Conservation (phyloP, 2,113 vertebrate genomes). For the Motacilla tschutschensis region DNA sequence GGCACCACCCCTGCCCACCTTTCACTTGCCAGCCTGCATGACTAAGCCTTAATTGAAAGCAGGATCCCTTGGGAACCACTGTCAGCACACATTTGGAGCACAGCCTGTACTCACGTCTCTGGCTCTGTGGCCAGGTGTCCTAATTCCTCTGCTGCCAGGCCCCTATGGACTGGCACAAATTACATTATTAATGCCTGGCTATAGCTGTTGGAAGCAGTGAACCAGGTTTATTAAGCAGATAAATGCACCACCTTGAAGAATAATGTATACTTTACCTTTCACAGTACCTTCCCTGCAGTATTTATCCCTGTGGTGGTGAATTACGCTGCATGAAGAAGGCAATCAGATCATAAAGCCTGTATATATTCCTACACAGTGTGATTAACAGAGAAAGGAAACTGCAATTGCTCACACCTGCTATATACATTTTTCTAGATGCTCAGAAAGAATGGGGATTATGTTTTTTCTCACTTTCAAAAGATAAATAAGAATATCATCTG, state of each 20-base stretch:
- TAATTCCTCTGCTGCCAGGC: background rate
- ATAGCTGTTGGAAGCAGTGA: background rate
- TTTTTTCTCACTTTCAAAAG: constrained; percentile 2
- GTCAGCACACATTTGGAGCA: background rate
- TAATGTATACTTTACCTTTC: background rate
- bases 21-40: background rate
- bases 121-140: background rate
- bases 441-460: background rate
- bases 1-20: background rate
- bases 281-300: background rate
- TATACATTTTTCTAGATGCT: background rate
- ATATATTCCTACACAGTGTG: background rate
- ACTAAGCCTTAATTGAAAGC: background rate
- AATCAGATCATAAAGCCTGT: background rate
- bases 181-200: background rate
- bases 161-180: background rate
- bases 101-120: background rate
- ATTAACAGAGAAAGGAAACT: background rate
- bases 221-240: background rate
- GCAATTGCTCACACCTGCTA: background rate
- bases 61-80: background rate
- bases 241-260: background rate
- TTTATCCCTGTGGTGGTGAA: background rate
- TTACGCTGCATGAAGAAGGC: background rate
- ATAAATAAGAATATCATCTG: background rate